These are phyloP conservation scores for Pseudorhiza aurosa DNA, from an alignment of 30 jellyfish, hydroid and myxozoan genomes.

Conservation along the genomic window DNA sequence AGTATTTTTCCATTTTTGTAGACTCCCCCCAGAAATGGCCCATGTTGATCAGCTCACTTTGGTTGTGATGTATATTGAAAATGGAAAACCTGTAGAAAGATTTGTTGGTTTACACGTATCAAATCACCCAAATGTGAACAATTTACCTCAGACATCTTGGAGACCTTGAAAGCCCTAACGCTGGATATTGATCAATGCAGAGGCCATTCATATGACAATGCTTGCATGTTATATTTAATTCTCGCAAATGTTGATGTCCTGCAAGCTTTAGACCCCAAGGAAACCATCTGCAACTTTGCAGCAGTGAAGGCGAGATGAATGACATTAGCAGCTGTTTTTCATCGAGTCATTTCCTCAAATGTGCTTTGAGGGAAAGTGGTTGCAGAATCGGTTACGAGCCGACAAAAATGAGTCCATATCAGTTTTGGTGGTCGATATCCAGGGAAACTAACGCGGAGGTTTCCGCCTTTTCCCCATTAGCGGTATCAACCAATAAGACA, in stretches of 20 bases:
- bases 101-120: constrained; percentile 25
- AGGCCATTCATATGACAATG: constrained; percentile 72
- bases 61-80: constrained; percentile 33
- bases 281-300: constrained; percentile 1
- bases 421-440: no score
- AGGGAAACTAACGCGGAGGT: no score
- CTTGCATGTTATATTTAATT: constrained; percentile 23
- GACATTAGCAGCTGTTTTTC: constrained; percentile 12
- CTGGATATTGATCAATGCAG: constrained; percentile 43
- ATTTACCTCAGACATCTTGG: constrained; percentile 27
- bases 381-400: no score
- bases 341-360: no score
- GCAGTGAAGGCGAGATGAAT: background rate
- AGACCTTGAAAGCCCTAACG: constrained; percentile 21
- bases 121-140: constrained; percentile 43
- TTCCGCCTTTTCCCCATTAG: no score
- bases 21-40: constrained; percentile 75
- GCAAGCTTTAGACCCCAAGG: background rate
- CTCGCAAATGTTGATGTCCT: constrained; percentile 14
- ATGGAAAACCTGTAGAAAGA: constrained; percentile 57
- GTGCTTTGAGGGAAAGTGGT: no score
- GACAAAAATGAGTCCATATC: no score
- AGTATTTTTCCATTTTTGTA: constrained; percentile 48
- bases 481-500: background rate
- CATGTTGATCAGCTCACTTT: constrained; percentile 62